Percentiles rank a stretch among this genome's conserved stretches.
These are phyloP conservation scores for Idaea aversata DNA, from an alignment of 2,888 invertebrate genomes.

Conservation along the genomic window DNA sequence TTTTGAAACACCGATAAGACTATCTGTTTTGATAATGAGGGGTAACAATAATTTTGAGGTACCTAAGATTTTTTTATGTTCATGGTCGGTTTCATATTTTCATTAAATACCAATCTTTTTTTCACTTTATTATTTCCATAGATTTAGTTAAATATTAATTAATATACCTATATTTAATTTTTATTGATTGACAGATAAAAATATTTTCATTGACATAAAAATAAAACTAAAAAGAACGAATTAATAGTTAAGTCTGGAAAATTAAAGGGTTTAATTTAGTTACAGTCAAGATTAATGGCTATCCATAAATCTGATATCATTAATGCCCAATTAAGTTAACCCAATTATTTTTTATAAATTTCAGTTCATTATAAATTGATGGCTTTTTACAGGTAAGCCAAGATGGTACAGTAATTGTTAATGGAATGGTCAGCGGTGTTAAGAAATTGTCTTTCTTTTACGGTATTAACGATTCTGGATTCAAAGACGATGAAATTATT, in stretches of 20 bases:
- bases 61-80: slow-evolving; percentile 11
- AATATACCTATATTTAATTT: too few relatives aligned
- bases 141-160: too few relatives aligned
- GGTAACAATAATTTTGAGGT: slow-evolving; percentile 49
- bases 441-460: background rate
- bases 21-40: slow-evolving; percentile 36
- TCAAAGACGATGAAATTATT: slow-evolving; percentile 3
- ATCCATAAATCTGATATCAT: background rate
- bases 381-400: slow-evolving; percentile 12
- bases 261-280: background rate
- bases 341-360: background rate
- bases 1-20: slow-evolving; percentile 27
- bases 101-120: background rate
- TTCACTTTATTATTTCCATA: too few relatives aligned
- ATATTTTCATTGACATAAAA: too few relatives aligned
- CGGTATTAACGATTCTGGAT: slow-evolving; percentile 10
- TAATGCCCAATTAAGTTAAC: background rate
- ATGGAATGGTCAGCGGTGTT: slow-evolving; percentile 13
- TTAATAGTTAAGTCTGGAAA: too few relatives aligned
- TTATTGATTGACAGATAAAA: too few relatives aligned
- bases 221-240: too few relatives aligned
- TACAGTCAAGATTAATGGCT: background rate
- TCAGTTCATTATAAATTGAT: background rate
- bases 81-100: background rate
- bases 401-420: slow-evolving; percentile 14